These are phyloP conservation scores for Drosophila tropicalis DNA, from an alignment of 1,140 invertebrate genomes.

Conservation along the genomic window DNA sequence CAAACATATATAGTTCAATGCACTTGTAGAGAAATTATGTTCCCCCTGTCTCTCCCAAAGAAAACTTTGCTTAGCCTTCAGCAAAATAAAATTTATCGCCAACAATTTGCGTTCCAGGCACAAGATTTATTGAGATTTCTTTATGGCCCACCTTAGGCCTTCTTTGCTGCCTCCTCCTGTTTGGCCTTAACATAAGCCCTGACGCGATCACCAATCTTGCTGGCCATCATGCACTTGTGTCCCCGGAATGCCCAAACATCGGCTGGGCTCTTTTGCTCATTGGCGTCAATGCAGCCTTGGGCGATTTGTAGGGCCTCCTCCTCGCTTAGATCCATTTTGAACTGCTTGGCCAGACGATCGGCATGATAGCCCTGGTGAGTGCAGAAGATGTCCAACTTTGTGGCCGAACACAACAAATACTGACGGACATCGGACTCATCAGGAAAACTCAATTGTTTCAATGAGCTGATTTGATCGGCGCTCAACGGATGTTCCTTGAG, in stretches of 20 bases:
- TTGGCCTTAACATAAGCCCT: slow-evolving; percentile 60
- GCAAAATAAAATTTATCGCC: slow-evolving; percentile 56
- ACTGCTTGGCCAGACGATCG: slow-evolving; percentile 78
- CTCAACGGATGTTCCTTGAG: slow-evolving; percentile 58
- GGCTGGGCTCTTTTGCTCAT: slow-evolving; percentile 50
- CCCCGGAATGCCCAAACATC: slow-evolving; percentile 76
- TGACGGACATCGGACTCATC: slow-evolving; percentile 70
- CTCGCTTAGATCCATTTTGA: slow-evolving; percentile 75
- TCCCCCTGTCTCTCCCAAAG: slow-evolving; percentile 29
- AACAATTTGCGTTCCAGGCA: slow-evolving; percentile 55
- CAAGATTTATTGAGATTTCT: slow-evolving; percentile 38
- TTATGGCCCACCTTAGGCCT: slow-evolving; percentile 14
- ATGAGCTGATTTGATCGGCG: slow-evolving; percentile 50
- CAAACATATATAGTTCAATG: slow-evolving; percentile 56
- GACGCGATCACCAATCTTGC: slow-evolving; percentile 74
- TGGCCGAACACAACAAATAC: slow-evolving; percentile 67
- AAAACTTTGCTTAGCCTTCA: slow-evolving; percentile 33
- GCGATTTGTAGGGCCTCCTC: slow-evolving; percentile 68
- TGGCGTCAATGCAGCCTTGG: slow-evolving; percentile 67
- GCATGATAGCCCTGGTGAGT: slow-evolving; percentile 70
- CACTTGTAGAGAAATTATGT: slow-evolving; percentile 66
- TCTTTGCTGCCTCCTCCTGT: slow-evolving; percentile 47
- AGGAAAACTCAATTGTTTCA: slow-evolving; percentile 71
- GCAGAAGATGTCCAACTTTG: slow-evolving; percentile 75
- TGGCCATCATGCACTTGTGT: slow-evolving; percentile 75